Evolutionary conservation across 2,888 invertebrate species (phyloP), one percentile per base, ranked within the genome.

Genomic region (Eristalinus aeneus): DNA sequence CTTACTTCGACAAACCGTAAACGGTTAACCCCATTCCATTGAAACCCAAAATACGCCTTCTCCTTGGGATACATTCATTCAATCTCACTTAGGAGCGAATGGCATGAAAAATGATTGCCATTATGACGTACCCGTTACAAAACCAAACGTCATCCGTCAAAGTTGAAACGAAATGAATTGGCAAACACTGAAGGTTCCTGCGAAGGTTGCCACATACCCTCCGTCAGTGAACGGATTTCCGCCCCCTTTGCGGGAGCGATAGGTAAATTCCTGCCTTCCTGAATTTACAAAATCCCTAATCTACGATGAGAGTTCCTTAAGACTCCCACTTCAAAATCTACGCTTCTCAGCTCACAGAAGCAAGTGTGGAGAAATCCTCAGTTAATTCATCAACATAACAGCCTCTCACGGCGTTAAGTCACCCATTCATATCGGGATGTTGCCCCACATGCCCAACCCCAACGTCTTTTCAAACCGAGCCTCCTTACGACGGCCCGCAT

Each of bases 311-410:
- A 75, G 56, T 79, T 75, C 71, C 56, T 67, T 79, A 72, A 75
- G 75, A 75, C 67, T 23, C 61, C 16, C 64, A 74, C 69, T 65
- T 69, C 64, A 78, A 60, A 61, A 64, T 64, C 53, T 65, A 23
- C 65, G 53, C 68, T 61, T 69, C 54, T 12, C 56, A 67, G 73
- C 60, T 78, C 71, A 75, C 16, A 16, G 8, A 8, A 16, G 46
- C n/a, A 8, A 16, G 16, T 8, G 46, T 16, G 16, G 8, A 16
- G 69, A 80, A 73, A 65, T 53, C 58, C 69, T 46, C 58, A 73
- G 73, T 73, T 69, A 85, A 86, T 86, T 78, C 86, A 86, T 86
- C 86, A 86, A 74, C 77, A 74, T 64, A 81, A 78, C 86, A 81
- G 77, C 77, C 69, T 81, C 73, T 74, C 74, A 81, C 60, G 67